Conservation (phyloP, 2,888 invertebrate species). For the Drosophila quinaria region DNA sequence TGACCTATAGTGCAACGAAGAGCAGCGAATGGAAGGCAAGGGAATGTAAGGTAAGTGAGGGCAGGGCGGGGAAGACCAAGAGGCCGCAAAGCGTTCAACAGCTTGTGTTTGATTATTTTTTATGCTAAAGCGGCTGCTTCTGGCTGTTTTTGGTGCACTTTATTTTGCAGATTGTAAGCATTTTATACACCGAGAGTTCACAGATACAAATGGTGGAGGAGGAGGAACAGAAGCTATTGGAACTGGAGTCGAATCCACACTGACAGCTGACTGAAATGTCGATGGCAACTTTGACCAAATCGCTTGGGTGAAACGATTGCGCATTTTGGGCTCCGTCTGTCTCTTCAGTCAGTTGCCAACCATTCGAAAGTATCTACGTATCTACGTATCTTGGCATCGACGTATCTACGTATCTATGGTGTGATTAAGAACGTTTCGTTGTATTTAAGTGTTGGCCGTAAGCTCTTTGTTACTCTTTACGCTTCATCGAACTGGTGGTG, state of each 20-base stretch:
- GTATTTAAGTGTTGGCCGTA: slow-evolving; percentile 70
- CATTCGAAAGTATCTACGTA: slow-evolving; percentile 28
- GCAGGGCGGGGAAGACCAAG: slow-evolving; percentile 1
- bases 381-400: slow-evolving; percentile 31
- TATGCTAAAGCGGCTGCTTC: slow-evolving; percentile 33
- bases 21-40: too few relatives aligned
- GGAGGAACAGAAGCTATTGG: not conserved
- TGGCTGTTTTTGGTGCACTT: slow-evolving; percentile 59
- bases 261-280: slow-evolving; percentile 75
- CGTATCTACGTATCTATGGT: slow-evolving; percentile 49
- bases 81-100: slow-evolving; percentile 61
- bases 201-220: not conserved
- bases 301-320: slow-evolving; percentile 35
- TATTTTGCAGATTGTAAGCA: slow-evolving; percentile 65
- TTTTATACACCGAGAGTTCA: slow-evolving; percentile 49
- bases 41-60: too few relatives aligned
- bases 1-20: too few relatives aligned
- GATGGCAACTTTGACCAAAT: slow-evolving; percentile 53
- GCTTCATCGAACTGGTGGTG: slow-evolving; percentile 58
- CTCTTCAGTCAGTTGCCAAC: not conserved
- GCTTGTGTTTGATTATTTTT: slow-evolving; percentile 74
- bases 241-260: slow-evolving; percentile 16
- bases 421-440: slow-evolving; percentile 77
- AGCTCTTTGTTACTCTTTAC: slow-evolving; percentile 66
- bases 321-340: slow-evolving; percentile 14